Evolutionary conservation across 2,888 invertebrate genomes (phyloP).

Genomic region (Eupithecia exiguata): DNA sequence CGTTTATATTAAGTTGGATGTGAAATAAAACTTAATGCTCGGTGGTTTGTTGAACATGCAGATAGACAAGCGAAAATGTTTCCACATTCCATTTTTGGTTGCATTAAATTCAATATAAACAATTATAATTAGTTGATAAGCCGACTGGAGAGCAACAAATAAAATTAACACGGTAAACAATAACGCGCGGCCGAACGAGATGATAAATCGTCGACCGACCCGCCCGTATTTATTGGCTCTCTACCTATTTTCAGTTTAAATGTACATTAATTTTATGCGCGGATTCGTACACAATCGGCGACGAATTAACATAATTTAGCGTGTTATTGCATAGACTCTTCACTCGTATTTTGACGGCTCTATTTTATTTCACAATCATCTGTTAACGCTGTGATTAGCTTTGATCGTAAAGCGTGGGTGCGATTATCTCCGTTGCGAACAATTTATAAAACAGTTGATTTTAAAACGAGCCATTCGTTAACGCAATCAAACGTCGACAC

Average conservation of each 20-base stretch:
- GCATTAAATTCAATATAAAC: constrained; percentile 70
- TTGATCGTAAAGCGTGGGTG: constrained; percentile 33
- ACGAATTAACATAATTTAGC: constrained; percentile 80
- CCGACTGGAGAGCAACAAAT: constrained; percentile 71
- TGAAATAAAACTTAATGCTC: constrained; percentile 62
- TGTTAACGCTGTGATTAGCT: constrained; percentile 37
- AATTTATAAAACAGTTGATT: constrained; percentile 38
- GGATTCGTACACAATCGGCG: constrained; percentile 78
- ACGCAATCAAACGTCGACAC: constrained; percentile 46
- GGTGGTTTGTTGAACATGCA: constrained; percentile 58
- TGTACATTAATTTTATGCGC: constrained; percentile 80
- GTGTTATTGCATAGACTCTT: constrained; percentile 68
- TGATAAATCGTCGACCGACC: constrained; percentile 74
- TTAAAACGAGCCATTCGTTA: constrained; percentile 42
- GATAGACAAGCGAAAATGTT: constrained; percentile 68
- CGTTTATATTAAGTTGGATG: constrained; percentile 66
- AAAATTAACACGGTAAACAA: constrained; percentile 81
- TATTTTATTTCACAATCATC: constrained; percentile 49
- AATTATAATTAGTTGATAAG: constrained; percentile 76
- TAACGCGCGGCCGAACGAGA: constrained; percentile 70
- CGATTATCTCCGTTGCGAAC: constrained; percentile 28
- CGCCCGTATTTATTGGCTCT: constrained; percentile 72
- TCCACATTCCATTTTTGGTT: constrained; percentile 63
- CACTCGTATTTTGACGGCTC: constrained; percentile 52
- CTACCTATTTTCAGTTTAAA: constrained; percentile 77